phyloP scores from a whole-genome alignment of 2,797 vertebrate species.

The Acipenser transmontanus region DNA sequence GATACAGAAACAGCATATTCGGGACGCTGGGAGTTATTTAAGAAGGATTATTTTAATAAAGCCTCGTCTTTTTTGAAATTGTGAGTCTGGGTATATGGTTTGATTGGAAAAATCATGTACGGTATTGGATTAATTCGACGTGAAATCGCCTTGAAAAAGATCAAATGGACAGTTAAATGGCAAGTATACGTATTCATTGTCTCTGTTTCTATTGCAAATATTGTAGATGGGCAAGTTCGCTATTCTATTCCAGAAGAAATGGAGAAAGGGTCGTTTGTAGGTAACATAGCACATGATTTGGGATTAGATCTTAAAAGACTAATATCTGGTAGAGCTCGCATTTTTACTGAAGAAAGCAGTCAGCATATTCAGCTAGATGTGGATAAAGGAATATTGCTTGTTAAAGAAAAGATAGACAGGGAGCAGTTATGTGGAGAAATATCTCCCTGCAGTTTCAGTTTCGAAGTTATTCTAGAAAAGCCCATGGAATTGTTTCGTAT shows the following conservation, averaged over 20 bases:
- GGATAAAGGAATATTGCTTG: conserved; percentile 9
- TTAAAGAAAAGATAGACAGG: conserved; percentile 8
- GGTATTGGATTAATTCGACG: not conserved
- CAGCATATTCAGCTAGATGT: not conserved
- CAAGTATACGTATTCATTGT: conserved; percentile 2
- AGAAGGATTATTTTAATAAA: not conserved
- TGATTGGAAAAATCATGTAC: too few relatives aligned
- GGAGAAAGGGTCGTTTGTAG: conserved; percentile 7
- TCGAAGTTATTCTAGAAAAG: conserved; percentile 6
- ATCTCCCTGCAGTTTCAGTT: conserved; percentile 1
- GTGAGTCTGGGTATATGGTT: too few relatives aligned
- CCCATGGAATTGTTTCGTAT: conserved; percentile 3
- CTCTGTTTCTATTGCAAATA: too few relatives aligned
- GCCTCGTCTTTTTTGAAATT: too few relatives aligned
- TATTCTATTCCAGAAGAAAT: conserved; percentile 13
- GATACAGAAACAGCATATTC: too few relatives aligned
- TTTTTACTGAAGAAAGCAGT: not conserved
- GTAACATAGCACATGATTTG: conserved; percentile 10
- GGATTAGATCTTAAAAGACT: conserved; percentile 8
- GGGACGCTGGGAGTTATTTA: not conserved
- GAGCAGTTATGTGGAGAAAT: conserved; percentile 3
- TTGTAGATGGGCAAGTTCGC: not conserved
- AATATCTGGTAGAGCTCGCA: not conserved
- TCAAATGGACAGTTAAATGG: not conserved
- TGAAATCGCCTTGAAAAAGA: not conserved